Evolutionary conservation across 2,797 vertebrate genomes (phyloP), one percentile per base, ranked within the genome.

Genomic region (Thunnus albacares): DNA sequence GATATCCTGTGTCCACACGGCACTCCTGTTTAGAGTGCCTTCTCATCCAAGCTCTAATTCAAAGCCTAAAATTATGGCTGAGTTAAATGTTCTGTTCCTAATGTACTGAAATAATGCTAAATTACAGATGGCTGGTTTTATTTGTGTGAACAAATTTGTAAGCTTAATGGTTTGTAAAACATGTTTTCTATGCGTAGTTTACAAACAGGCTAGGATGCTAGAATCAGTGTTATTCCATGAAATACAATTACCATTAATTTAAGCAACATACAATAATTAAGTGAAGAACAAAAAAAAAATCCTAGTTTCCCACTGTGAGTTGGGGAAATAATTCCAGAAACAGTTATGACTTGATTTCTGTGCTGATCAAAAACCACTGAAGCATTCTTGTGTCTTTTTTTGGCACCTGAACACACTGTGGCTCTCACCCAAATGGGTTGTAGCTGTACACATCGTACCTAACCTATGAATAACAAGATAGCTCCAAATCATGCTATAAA

Each of bases 31-130:
- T 90, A 85, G 85, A 93, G 93, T 90, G 91, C 87, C 84, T 90
- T 88, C 87, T 90, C 91, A 92, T 91, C 87, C 90, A 87, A 89
- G 84, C 91, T 85, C 90, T 91, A 89, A 93, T 93, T 92, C 86
- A 85, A 88, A 89, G 81, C 80, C 89, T 83, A 87, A 93, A 93
- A 93, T 93, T 81, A 92, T 81, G 77, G 86, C 83, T 65, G 87
- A 89, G 91, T 92, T 95, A 94, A 95, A 94, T 94, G 90, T 94
- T 92, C 90, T 93, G 92, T 94, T 93, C 90, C 92, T 94, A 93
- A 94, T 92, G 91, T 90, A 90, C 92, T 91, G 90, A 93, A 94
- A 93, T 93, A 94, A 92, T 94, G 88, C 89, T 90, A 90, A 92
- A 94, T 93, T 94, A 88, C 90, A 95, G 89, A 93, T 92, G 90